Evolutionary conservation across 2,797 vertebrate genomes (phyloP).

Genomic region (Acanthornis magna): DNA sequence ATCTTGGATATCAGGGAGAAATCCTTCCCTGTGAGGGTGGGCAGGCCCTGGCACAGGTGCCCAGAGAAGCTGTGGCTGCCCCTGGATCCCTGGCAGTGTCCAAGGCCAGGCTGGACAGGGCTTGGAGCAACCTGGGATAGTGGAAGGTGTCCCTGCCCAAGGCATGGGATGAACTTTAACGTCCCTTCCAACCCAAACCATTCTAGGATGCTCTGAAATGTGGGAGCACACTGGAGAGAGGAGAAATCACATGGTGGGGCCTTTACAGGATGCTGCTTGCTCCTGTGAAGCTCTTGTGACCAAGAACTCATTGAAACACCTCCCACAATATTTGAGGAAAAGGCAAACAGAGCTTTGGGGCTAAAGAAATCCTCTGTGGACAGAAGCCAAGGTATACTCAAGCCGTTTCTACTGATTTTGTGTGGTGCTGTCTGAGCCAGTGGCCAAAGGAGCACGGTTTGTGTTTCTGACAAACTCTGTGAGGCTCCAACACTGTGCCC

Average conservation of each 20-base stretch:
- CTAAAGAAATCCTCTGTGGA: neutral
- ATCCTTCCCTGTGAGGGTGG: neutral
- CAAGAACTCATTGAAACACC: neutral
- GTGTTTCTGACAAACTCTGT: neutral
- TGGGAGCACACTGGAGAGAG: neutral
- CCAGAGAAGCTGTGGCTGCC: neutral
- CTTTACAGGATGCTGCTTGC: neutral
- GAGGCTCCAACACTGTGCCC: neutral
- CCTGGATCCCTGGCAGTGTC: neutral
- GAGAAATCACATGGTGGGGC: fast-evolving
- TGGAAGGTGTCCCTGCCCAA: neutral
- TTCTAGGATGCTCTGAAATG: neutral
- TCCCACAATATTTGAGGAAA: neutral
- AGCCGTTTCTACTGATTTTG: neutral
- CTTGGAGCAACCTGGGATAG: fast-evolving
- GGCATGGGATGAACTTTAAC: fast-evolving
- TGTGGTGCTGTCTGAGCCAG: neutral
- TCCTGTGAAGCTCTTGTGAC: neutral
- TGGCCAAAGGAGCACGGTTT: neutral
- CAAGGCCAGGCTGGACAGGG: fast-evolving
- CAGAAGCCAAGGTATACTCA: neutral
- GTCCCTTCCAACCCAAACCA: neutral
- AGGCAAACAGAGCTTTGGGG: neutral
- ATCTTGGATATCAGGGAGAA: neutral
- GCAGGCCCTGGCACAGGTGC: neutral